Conservation (phyloP, 2,888 invertebrate species). For the Sarcophaga subvicina region DNA sequence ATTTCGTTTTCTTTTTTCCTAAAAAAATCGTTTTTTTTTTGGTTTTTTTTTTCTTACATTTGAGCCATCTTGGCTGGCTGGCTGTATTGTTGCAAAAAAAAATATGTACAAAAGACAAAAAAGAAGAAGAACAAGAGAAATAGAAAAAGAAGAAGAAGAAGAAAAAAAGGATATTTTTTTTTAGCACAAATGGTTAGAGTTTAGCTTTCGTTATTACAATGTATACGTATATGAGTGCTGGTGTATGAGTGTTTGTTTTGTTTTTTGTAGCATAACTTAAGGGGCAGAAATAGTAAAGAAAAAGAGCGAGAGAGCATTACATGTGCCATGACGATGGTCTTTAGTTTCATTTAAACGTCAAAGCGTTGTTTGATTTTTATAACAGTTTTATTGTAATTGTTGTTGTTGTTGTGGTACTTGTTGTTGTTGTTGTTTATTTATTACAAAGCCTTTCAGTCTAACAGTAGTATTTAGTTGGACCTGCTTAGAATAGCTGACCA, state of each 20-base stretch:
- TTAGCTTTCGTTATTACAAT: constrained; percentile 27
- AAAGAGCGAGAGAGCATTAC: constrained; percentile 35
- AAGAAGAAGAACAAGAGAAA: constrained; percentile 36
- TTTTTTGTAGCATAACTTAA: not conserved
- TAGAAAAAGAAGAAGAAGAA: constrained; percentile 12
- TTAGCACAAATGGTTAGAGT: constrained; percentile 20
- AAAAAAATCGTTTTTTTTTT: too few relatives aligned
- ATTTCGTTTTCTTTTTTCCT: constrained; percentile 10
- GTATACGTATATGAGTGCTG: constrained; percentile 1
- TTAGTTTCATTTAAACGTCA: constrained; percentile 55
- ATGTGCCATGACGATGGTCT: constrained; percentile 55
- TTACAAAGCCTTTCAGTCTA: too few relatives aligned
- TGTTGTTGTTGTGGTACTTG: too few relatives aligned
- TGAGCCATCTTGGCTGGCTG: constrained; percentile 57
- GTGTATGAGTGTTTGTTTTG: constrained; percentile 15
- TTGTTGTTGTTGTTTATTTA: too few relatives aligned
- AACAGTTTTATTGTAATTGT: too few relatives aligned
- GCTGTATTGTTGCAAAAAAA: constrained; percentile 30
- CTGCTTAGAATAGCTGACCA: too few relatives aligned
- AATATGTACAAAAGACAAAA: not conserved
- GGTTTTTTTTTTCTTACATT: constrained; percentile 38
- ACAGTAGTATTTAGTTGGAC: too few relatives aligned
- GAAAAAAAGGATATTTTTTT: constrained; percentile 45
- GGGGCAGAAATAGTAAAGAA: not conserved
- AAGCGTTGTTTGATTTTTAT: not conserved